phyloP scores from a whole-genome alignment of 2,797 vertebrate genomes.

The Parauchenoglanis punctatus region DNA sequence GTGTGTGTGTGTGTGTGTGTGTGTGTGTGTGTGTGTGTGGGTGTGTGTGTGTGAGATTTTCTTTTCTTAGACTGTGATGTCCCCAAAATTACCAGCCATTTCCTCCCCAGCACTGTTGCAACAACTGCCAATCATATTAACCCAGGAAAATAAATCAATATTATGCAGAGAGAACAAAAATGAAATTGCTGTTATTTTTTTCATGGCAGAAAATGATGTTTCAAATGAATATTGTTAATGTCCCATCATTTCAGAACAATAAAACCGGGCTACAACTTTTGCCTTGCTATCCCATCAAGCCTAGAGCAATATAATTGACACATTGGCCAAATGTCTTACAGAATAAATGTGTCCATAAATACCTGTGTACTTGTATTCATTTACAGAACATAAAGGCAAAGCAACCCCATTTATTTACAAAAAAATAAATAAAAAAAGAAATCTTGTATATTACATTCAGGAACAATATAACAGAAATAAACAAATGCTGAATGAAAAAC shows the following conservation, averaged over 20 bases:
- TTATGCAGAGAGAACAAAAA: slow-evolving; percentile 8
- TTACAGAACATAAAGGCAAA: slow-evolving; percentile 28
- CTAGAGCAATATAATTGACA: slow-evolving; percentile 16
- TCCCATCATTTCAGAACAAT: not conserved
- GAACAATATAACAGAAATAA: slow-evolving; percentile 1
- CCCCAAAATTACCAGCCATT: not conserved
- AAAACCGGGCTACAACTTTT: not conserved
- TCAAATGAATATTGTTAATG: slow-evolving; percentile 5
- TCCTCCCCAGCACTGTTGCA: not conserved
- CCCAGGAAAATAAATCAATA: slow-evolving; percentile 27
- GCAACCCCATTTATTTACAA: not conserved
- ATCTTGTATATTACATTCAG: not conserved
- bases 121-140: slow-evolving; percentile 30
- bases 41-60: not conserved
- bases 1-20: not conserved
- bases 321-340: not conserved
- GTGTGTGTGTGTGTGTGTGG: not conserved
- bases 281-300: not conserved
- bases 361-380: not conserved
- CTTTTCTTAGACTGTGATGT: not conserved
- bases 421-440: not conserved
- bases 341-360: not conserved
- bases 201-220: not conserved
- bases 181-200: slow-evolving; percentile 13
- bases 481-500: not conserved